Evolutionary conservation across 2,797 vertebrate species (phyloP).

Genomic region (Sebastes vulpes): DNA sequence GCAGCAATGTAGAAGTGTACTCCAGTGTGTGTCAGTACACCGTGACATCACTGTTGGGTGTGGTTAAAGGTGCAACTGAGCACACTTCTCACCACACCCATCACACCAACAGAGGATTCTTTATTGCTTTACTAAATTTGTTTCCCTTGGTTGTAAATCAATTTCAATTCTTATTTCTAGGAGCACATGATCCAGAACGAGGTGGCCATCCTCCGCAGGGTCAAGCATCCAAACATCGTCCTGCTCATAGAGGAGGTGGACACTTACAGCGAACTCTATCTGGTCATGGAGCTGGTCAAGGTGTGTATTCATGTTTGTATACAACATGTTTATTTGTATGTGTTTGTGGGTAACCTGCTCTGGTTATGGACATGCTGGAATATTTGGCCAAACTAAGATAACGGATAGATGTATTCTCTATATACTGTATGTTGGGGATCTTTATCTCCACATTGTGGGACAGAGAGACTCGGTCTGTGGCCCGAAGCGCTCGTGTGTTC

Average conservation of each 20-base stretch:
- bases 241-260: conserved; percentile 98
- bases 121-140: neutral
- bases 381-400: neutral
- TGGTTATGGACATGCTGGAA: neutral
- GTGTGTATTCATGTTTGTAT: conserved; percentile 40
- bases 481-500: conserved; percentile 59
- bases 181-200: conserved; percentile 99
- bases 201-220: conserved; percentile 95
- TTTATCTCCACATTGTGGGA: conserved; percentile 42
- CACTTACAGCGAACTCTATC: conserved; percentile 95
- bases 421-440: conserved; percentile 9
- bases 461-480: conserved; percentile 50
- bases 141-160: neutral
- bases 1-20: neutral
- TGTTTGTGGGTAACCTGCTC: neutral
- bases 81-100: neutral
- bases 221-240: conserved; percentile 98
- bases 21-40: neutral
- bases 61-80: neutral
- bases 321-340: neutral
- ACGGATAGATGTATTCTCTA: neutral
- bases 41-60: neutral
- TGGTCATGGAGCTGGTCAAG: conserved; percentile 99
- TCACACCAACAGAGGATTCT: neutral
- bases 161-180: conserved; percentile 67